Conservation (phyloP, 2,113 vertebrate genomes). For the Dicaeum eximium region DNA sequence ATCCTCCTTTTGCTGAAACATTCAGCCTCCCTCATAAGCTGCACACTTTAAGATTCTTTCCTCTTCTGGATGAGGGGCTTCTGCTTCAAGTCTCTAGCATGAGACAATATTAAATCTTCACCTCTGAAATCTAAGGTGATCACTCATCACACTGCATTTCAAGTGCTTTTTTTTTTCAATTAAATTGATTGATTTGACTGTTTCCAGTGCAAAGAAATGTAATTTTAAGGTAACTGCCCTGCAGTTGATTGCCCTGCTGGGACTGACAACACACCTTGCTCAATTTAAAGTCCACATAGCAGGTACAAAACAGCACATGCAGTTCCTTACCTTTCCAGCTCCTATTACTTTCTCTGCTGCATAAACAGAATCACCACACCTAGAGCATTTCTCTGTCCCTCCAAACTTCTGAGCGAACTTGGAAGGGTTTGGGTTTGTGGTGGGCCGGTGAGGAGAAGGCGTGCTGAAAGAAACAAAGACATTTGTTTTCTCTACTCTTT, state of each 20-base stretch:
- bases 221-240: not conserved
- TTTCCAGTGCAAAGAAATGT: not conserved
- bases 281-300: fast-evolving
- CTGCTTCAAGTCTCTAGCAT: not conserved
- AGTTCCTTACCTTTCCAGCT: conserved; percentile 86
- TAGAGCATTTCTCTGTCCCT: conserved; percentile 87
- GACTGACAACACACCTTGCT: not conserved
- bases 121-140: not conserved
- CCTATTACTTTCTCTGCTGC: conserved; percentile 94
- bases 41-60: not conserved
- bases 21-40: not conserved
- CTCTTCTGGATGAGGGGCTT: not conserved
- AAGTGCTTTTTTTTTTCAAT: not conserved
- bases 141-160: not conserved
- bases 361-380: conserved; percentile 90
- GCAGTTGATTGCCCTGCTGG: not conserved
- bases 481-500: not conserved
- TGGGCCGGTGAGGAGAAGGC: conserved; percentile 79
- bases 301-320: not conserved
- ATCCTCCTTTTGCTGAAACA: not conserved
- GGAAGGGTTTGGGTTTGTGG: conserved; percentile 88
- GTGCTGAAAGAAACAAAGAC: conserved; percentile 42
- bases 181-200: not conserved
- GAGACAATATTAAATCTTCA: fast-evolving
- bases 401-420: conserved; percentile 94